phyloP scores from a whole-genome alignment of 2,888 invertebrate genomes.

The Drosophila peninsularis region DNA sequence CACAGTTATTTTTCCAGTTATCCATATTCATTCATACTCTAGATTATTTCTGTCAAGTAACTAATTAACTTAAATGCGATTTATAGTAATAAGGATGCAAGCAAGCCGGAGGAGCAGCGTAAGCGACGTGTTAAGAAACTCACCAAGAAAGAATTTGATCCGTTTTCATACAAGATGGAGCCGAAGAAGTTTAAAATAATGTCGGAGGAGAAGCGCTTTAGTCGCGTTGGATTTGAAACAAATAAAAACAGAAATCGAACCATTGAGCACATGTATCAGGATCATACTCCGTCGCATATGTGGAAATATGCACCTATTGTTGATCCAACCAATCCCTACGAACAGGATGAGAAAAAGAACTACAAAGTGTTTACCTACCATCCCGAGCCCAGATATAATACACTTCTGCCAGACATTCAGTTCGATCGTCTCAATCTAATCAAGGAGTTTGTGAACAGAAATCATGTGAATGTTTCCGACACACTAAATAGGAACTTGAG shows the following conservation, averaged over 20 bases:
- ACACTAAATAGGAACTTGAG: conserved; percentile 59
- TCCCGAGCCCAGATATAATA: conserved; percentile 83
- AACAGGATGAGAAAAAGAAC: conserved; percentile 82
- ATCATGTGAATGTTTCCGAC: conserved; percentile 47
- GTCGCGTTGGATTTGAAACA: conserved; percentile 19
- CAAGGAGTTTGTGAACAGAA: conserved; percentile 81
- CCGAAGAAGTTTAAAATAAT: conserved; percentile 74
- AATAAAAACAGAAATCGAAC: conserved; percentile 42
- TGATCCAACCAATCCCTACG: conserved; percentile 80
- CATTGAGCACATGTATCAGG: conserved; percentile 69
- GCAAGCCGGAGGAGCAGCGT: conserved; percentile 52
- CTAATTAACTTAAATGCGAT: background rate
- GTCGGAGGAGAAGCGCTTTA: conserved; percentile 73
- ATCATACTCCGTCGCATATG: conserved; percentile 74
- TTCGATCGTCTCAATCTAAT: conserved; percentile 81
- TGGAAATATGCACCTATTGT: conserved; percentile 80
- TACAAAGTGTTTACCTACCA: conserved; percentile 82
- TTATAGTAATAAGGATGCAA: conserved; percentile 19
- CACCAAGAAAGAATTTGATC: conserved; percentile 63
- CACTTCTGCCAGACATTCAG: conserved; percentile 81
- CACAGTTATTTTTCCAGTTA: background rate
- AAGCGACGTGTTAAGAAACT: conserved; percentile 71
- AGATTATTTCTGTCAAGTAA: background rate
- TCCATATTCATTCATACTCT: background rate
- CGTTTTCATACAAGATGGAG: conserved; percentile 72